Percentiles rank a stretch among this genome's conserved stretches.
phyloP scores from a whole-genome alignment of 2,113 vertebrate species.

The Xenopus borealis region DNA sequence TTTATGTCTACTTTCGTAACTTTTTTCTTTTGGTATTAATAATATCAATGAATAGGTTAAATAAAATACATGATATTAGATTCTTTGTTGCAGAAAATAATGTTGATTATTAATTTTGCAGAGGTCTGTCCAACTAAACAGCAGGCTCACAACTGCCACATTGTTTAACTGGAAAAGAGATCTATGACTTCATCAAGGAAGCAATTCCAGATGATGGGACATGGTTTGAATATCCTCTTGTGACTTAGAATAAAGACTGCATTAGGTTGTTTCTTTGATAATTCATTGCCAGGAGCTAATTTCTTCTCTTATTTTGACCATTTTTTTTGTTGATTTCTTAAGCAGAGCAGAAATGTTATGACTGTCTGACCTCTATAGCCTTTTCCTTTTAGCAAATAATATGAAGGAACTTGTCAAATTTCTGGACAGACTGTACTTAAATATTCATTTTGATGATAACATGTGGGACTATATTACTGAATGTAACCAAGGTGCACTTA shows the following conservation, averaged over 20 bases:
- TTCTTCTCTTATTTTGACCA: conserved; percentile 52
- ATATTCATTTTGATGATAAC: too few species aligned
- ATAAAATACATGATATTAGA: background rate
- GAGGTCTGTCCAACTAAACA: conserved; percentile 8
- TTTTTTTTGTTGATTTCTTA: conserved; percentile 40
- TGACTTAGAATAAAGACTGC: conserved; percentile 32
- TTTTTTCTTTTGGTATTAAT: background rate
- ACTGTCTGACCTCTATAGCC: conserved; percentile 44
- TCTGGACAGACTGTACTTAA: background rate
- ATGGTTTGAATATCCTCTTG: conserved; percentile 59
- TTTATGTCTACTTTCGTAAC: too few species aligned
- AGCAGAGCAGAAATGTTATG: conserved; percentile 21
- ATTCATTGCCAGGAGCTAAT: conserved; percentile 51
- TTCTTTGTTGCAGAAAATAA: background rate
- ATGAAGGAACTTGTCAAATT: background rate
- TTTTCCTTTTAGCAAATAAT: conserved; percentile 33
- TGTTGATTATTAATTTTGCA: conserved; percentile 10
- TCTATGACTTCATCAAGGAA: conserved; percentile 54
- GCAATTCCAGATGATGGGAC: conserved; percentile 55
- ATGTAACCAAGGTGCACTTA: too few species aligned
- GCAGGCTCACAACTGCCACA: conserved; percentile 13
- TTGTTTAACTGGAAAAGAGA: conserved; percentile 19
- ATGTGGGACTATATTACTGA: too few species aligned
- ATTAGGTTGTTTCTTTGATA: conserved; percentile 54
- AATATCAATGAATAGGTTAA: background rate